Evolutionary conservation across 2,888 invertebrate genomes (phyloP).

Genomic region (Eristalinus aeneus): DNA sequence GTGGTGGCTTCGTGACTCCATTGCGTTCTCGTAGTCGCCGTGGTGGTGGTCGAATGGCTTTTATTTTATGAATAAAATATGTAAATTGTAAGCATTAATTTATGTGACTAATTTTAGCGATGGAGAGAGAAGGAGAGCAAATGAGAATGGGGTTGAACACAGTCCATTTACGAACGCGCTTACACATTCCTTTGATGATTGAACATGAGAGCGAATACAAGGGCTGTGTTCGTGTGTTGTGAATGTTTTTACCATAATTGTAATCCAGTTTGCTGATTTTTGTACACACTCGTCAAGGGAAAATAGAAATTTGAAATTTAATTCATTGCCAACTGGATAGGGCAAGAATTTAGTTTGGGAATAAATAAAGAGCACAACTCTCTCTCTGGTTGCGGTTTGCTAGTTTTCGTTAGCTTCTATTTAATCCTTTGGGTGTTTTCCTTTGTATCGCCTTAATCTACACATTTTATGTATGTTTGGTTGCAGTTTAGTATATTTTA

Average conservation of each 20-base stretch:
- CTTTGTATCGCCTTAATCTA: not conserved
- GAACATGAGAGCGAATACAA: not conserved
- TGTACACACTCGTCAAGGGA: slow-evolving; percentile 70
- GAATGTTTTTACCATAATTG: slow-evolving; percentile 77
- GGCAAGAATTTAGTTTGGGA: slow-evolving; percentile 43
- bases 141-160: slow-evolving; percentile 35
- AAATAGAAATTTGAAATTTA: slow-evolving; percentile 66
- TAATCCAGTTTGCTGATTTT: slow-evolving; percentile 80
- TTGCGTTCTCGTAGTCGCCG: not conserved
- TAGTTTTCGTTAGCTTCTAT: not conserved
- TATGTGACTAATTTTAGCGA: slow-evolving; percentile 50
- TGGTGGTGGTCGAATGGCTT: slow-evolving; percentile 14
- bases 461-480: slow-evolving; percentile 25
- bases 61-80: slow-evolving; percentile 63
- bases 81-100: slow-evolving; percentile 54
- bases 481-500: not conserved
- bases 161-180: slow-evolving; percentile 10
- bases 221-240: slow-evolving; percentile 42
- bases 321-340: slow-evolving; percentile 60
- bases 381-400: not conserved
- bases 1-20: slow-evolving; percentile 46
- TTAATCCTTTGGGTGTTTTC: not conserved
- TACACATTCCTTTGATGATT: not conserved
- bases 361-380: not conserved
- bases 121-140: not conserved